phyloP scores from a whole-genome alignment of 2,888 invertebrate genomes.

The Xylota segnis region DNA sequence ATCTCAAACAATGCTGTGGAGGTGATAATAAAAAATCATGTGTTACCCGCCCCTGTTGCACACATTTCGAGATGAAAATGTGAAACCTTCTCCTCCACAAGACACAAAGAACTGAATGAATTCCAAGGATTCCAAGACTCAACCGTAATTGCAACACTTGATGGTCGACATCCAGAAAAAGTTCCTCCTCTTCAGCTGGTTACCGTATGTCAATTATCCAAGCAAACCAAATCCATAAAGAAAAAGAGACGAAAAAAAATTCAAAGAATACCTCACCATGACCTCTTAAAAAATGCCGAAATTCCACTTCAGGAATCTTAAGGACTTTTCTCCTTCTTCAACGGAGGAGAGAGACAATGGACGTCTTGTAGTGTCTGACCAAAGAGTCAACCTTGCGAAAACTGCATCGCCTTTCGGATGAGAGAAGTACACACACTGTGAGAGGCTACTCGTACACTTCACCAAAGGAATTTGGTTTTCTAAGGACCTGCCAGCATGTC shows the following conservation, averaged over 20 bases:
- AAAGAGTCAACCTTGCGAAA: conserved; percentile 49
- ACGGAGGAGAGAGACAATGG: conserved; percentile 38
- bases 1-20: conserved; percentile 12
- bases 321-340: conserved; percentile 35
- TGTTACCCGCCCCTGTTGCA: conserved; percentile 30
- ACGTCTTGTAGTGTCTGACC: conserved; percentile 46
- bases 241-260: background rate
- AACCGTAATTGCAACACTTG: conserved; percentile 60
- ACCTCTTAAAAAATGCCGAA: conserved; percentile 31
- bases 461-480: conserved; percentile 35
- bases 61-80: background rate
- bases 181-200: conserved; percentile 43
- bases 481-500: conserved; percentile 59
- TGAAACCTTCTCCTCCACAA: background rate
- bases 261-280: conserved; percentile 55
- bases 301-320: conserved; percentile 56
- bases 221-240: conserved; percentile 47
- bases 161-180: conserved; percentile 22
- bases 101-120: conserved; percentile 38
- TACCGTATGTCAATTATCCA: conserved; percentile 61
- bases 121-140: conserved; percentile 25
- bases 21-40: conserved; percentile 37
- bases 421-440: background rate
- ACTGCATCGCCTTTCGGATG: conserved; percentile 30
- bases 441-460: conserved; percentile 9